phyloP scores from a whole-genome alignment of 2,888 invertebrate genomes.

The Ochropleura plecta region DNA sequence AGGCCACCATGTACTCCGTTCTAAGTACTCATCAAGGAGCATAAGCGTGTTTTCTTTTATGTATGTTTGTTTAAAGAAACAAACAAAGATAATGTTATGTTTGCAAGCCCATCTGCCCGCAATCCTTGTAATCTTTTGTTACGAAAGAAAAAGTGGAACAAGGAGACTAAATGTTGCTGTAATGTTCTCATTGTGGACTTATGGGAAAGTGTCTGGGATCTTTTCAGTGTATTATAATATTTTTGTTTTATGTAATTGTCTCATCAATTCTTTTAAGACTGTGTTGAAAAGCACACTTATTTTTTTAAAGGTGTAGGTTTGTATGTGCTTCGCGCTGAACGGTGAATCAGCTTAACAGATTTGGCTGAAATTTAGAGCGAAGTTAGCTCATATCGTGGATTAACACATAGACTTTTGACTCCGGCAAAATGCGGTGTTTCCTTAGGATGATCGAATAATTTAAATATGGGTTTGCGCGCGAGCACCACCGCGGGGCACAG shows the following conservation, averaged over 20 bases:
- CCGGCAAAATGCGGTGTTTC: no score
- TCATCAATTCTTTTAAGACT: no score
- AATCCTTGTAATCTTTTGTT: constrained; percentile 73
- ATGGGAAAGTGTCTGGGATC: constrained; percentile 29
- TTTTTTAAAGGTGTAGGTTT: no score
- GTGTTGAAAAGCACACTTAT: no score
- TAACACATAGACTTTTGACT: no score
- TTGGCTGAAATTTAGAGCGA: no score
- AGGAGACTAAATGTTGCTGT: constrained; percentile 71
- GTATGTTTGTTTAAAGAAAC: constrained; percentile 36
- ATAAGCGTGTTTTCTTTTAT: constrained; percentile 8
- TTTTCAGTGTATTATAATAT: constrained; percentile 5
- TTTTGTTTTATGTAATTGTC: background rate
- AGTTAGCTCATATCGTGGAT: no score
- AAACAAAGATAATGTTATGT: constrained; percentile 69
- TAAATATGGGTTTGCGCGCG: no score
- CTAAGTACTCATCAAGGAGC: constrained; percentile 13
- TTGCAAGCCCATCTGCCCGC: constrained; percentile 69
- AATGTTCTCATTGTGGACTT: constrained; percentile 23
- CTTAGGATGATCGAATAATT: no score
- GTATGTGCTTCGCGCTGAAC: no score
- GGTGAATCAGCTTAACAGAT: no score
- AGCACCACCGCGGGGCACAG: no score
- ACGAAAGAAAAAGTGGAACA: constrained; percentile 77
- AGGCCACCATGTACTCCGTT: background rate